A percentile compares a stretch with the other conserved stretches of the same genome.
Evolutionary conservation across 2,113 vertebrate genomes (phyloP).

Genomic region (Probosciger aterrimus): DNA sequence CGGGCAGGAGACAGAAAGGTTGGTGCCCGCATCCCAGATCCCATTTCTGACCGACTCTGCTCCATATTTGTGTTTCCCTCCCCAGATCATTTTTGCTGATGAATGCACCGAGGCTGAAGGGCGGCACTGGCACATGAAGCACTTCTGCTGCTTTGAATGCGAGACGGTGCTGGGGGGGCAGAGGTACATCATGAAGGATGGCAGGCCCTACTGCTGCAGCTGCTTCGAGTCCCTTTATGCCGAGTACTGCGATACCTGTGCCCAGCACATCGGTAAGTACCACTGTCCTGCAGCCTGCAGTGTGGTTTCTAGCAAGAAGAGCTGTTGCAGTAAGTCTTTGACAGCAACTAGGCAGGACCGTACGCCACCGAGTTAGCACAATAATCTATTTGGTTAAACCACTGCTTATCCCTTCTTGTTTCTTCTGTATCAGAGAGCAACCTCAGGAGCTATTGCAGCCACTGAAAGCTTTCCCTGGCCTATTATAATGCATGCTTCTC

Average conservation of each 20-base stretch:
- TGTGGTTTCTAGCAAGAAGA: not conserved
- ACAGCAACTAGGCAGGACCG: accelerated
- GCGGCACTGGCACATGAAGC: conserved; percentile 99
- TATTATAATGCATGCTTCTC: not conserved
- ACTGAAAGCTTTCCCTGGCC: not conserved
- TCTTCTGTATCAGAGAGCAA: not conserved
- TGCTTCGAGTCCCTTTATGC: conserved; percentile 97
- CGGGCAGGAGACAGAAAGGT: accelerated
- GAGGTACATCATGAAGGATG: conserved; percentile 99
- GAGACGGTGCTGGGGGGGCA: conserved; percentile 94
- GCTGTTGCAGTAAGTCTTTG: not conserved
- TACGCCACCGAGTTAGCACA: accelerated
- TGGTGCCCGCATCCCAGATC: accelerated
- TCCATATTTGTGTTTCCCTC: not conserved
- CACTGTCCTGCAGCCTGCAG: not conserved
- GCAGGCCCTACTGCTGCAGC: conserved; percentile 94
- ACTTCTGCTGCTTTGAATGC: conserved; percentile 98
- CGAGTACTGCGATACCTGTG: conserved; percentile 95
- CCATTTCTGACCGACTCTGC: not conserved
- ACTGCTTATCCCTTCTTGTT: not conserved
- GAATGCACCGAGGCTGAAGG: conserved; percentile 98
- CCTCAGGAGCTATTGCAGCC: not conserved
- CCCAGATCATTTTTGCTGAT: conserved; percentile 95
- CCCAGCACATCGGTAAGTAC: conserved; percentile 92
- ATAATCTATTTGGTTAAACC: not conserved